A percentile compares a stretch with the other conserved stretches of the same genome.
Conservation (phyloP, 2,797 vertebrate species). For the Hypotaenidia philippensis region DNA sequence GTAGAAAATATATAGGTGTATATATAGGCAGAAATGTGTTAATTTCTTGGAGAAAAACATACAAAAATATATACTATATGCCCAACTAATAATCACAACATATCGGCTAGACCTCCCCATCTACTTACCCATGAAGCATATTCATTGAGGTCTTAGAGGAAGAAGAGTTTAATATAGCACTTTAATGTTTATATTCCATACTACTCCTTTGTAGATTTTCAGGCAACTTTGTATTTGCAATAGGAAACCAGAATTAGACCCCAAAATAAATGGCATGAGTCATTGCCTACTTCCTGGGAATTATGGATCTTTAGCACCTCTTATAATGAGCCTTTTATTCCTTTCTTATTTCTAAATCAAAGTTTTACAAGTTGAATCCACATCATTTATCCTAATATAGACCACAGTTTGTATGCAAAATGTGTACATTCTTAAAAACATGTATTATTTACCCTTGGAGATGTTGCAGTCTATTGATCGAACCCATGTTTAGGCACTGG, state of each 20-base stretch:
- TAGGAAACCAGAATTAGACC: slow-evolving; percentile 12
- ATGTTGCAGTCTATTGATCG: slow-evolving; percentile 68
- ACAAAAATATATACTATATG: neutral
- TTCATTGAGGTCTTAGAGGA: neutral
- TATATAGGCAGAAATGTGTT: neutral
- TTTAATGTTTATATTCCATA: neutral
- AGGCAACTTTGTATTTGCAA: slow-evolving; percentile 1
- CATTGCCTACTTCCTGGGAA: slow-evolving; percentile 27
- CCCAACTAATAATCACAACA: neutral
- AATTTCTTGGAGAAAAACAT: neutral
- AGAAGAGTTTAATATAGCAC: neutral
- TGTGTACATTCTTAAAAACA: slow-evolving; percentile 3
- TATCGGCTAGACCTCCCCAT: neutral
- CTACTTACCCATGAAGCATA: neutral
- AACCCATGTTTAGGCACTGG: slow-evolving; percentile 60
- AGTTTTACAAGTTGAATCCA: slow-evolving; percentile 26
- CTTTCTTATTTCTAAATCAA: slow-evolving; percentile 41
- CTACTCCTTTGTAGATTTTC: neutral
- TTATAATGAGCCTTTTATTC: slow-evolving; percentile 43
- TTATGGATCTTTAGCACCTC: slow-evolving; percentile 29
- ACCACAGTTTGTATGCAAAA: slow-evolving; percentile 15
- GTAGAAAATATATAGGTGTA: neutral
- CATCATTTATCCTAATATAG: neutral
- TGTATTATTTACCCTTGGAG: slow-evolving; percentile 40
- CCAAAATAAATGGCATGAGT: slow-evolving; percentile 35